phyloP scores from a whole-genome alignment of 1,140 invertebrate species.

The Drosophila nasuta region DNA sequence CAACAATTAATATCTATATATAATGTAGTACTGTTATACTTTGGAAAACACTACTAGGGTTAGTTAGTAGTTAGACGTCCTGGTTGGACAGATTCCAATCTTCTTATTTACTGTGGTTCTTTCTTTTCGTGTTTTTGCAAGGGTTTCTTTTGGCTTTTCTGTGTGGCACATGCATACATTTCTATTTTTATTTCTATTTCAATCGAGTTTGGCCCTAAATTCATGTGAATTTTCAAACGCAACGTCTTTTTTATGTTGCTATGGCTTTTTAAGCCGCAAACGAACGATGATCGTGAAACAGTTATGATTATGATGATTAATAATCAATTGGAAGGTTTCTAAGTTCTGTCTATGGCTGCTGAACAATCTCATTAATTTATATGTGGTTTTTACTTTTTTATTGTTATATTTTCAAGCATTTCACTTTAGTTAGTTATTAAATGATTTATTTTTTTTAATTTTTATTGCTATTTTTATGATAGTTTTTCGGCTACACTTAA shows the following conservation, averaged over 20 bases:
- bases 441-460: not conserved
- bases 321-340: slow-evolving; percentile 2
- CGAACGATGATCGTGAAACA: not conserved
- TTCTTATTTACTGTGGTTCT: slow-evolving; percentile 11
- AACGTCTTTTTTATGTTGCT: slow-evolving; percentile 1
- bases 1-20: slow-evolving; percentile 12
- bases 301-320: not conserved
- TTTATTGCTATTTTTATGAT: slow-evolving; percentile 7
- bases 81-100: slow-evolving; percentile 1
- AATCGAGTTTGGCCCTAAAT: slow-evolving; percentile 17
- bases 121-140: not conserved
- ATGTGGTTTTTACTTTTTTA: not conserved
- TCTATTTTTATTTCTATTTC: slow-evolving; percentile 8
- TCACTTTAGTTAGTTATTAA: not conserved
- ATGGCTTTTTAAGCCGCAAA: slow-evolving; percentile 1
- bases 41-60: not conserved
- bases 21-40: slow-evolving; percentile 5
- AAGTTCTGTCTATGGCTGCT: slow-evolving; percentile 25
- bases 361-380: slow-evolving; percentile 54
- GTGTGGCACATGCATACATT: slow-evolving; percentile 9
- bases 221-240: slow-evolving; percentile 1
- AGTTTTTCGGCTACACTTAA: slow-evolving; percentile 37
- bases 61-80: slow-evolving; percentile 7
- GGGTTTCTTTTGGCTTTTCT: slow-evolving; percentile 31
- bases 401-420: slow-evolving; percentile 39